phyloP scores from a whole-genome alignment of 1,140 invertebrate genomes.

The Listronotus bonariensis region DNA sequence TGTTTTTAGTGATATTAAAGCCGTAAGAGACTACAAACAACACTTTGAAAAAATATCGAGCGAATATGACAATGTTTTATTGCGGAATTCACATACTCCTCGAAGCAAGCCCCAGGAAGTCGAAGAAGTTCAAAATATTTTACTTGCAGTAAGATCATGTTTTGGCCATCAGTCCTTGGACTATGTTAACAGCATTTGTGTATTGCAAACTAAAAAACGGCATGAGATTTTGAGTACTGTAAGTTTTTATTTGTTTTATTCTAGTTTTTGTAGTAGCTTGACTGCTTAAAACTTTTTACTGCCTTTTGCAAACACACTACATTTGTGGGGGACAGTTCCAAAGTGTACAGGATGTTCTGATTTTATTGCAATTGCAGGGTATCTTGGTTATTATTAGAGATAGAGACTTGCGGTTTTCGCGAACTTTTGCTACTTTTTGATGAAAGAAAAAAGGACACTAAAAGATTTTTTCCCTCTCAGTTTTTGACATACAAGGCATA shows the following conservation, averaged over 20 bases:
- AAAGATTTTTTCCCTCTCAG: too few relatives aligned
- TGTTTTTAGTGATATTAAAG: constrained; percentile 77
- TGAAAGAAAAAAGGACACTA: too few relatives aligned
- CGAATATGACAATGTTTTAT: constrained; percentile 84
- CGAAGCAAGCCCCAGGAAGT: constrained; percentile 78
- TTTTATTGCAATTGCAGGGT: too few relatives aligned
- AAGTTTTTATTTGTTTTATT: constrained; percentile 55
- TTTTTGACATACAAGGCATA: too few relatives aligned
- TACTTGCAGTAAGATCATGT: constrained; percentile 83
- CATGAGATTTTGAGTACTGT: constrained; percentile 89
- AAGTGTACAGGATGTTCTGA: too few relatives aligned
- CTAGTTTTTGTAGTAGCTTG: too few relatives aligned
- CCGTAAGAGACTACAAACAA: constrained; percentile 85
- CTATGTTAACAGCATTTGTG: constrained; percentile 84
- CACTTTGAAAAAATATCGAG: constrained; percentile 92
- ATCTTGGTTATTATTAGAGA: too few relatives aligned
- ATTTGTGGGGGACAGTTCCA: too few relatives aligned
- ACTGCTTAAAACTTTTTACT: too few relatives aligned
- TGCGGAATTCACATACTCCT: constrained; percentile 81
- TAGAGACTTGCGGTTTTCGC: too few relatives aligned
- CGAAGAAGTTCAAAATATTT: constrained; percentile 82
- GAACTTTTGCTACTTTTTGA: too few relatives aligned
- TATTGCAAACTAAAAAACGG: constrained; percentile 83
- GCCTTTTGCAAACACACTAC: too few relatives aligned
- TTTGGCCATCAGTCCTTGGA: constrained; percentile 91